phyloP scores from a whole-genome alignment of 1,140 invertebrate genomes.

The Vollenhovia emeryi region DNA sequence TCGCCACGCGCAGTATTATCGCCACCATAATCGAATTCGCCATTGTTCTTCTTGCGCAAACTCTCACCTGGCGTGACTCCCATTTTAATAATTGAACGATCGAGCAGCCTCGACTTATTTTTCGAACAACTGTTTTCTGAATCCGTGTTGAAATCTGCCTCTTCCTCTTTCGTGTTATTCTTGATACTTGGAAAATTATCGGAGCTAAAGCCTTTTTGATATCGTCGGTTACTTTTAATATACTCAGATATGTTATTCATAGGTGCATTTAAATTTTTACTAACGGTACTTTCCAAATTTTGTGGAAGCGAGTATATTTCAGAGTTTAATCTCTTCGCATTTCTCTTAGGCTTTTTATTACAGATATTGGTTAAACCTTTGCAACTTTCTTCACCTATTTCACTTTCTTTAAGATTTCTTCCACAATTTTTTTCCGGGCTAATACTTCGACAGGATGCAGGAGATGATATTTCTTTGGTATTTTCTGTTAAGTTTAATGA shows the following conservation, averaged over 20 bases:
- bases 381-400: not conserved
- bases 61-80: not conserved
- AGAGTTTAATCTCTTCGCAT: not conserved
- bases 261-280: not conserved
- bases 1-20: constrained; percentile 39
- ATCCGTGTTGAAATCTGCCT: not conserved
- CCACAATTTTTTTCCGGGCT: not conserved
- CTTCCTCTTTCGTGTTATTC: not conserved
- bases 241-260: not conserved
- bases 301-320: not conserved
- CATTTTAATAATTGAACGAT: not conserved
- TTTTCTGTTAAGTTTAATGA: not conserved
- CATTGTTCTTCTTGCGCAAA: constrained; percentile 33
- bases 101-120: not conserved
- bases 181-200: constrained; percentile 12
- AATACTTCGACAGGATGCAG: not conserved
- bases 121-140: not conserved
- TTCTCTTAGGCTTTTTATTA: not conserved
- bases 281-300: not conserved
- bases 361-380: not conserved
- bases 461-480: not conserved
- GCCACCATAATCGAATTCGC: constrained; percentile 56
- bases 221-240: not conserved
- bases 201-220: not conserved
- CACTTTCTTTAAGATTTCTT: not conserved